These are phyloP conservation scores for Osedax frankpressi DNA, from an alignment of 2,888 invertebrate genomes.

Conservation along the genomic window DNA sequence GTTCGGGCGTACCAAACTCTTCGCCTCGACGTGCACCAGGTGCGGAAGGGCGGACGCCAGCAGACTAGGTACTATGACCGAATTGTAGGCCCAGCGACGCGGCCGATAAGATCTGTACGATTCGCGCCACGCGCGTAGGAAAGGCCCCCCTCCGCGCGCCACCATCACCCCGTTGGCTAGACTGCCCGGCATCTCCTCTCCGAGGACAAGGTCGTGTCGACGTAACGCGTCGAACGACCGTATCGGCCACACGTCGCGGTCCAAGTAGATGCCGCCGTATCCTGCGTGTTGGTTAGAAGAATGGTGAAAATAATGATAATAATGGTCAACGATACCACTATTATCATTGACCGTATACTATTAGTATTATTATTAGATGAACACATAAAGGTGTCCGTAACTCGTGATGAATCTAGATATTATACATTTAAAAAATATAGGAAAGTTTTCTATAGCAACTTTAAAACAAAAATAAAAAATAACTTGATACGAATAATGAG, in stretches of 20 bases:
- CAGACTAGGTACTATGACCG: conserved; percentile 14
- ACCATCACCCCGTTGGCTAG: conserved; percentile 25
- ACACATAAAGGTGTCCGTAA: no score
- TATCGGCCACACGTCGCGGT: conserved; percentile 25
- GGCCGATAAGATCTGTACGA: conserved; percentile 18
- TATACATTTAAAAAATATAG: no score
- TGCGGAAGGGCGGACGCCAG: conserved; percentile 18
- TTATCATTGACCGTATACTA: no score
- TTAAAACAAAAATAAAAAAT: no score
- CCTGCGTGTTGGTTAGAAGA: conserved; percentile 13
- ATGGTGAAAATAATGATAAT: no score
- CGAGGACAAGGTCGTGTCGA: conserved; percentile 15
- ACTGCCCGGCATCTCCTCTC: conserved; percentile 20
- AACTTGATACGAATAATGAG: no score
- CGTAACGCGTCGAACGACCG: conserved; percentile 23
- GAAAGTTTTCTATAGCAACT: no score
- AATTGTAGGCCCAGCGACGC: conserved; percentile 15
- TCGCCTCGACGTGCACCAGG: conserved; percentile 23
- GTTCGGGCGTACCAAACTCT: conserved; percentile 17
- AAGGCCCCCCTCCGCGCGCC: conserved; percentile 15
- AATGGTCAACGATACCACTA: no score
- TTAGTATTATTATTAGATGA: no score
- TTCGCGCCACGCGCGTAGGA: conserved; percentile 23
- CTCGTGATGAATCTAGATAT: no score
- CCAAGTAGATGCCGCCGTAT: conserved; percentile 27